Percentiles rank a stretch among this genome's conserved stretches.
phyloP scores from a whole-genome alignment of 2,113 vertebrate genomes.

The Mesocricetus auratus region DNA sequence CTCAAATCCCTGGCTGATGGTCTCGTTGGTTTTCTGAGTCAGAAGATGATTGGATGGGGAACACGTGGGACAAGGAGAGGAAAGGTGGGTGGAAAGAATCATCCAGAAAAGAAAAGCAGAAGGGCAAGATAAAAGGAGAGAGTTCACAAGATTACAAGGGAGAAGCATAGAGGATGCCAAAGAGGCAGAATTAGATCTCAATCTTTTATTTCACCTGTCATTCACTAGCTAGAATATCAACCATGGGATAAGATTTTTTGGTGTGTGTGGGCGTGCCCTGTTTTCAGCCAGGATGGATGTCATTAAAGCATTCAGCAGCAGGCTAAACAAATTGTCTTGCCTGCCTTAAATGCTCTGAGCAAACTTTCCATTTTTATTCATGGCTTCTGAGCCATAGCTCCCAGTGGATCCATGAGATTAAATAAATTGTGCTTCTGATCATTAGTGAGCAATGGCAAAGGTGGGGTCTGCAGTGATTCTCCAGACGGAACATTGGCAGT shows the following conservation, averaged over 20 bases:
- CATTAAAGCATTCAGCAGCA: slow-evolving; percentile 58
- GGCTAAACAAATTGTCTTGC: slow-evolving; percentile 78
- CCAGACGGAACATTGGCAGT: not conserved
- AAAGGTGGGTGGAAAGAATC: not conserved
- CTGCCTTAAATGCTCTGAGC: slow-evolving; percentile 70
- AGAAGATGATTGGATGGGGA: not conserved
- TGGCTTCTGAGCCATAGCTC: slow-evolving; percentile 79
- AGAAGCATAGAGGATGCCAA: not conserved
- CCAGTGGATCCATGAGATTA: slow-evolving; percentile 82
- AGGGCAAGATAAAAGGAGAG: not conserved
- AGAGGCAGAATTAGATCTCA: slow-evolving; percentile 1
- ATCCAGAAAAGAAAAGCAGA: not conserved
- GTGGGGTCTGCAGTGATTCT: not conserved
- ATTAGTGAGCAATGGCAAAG: slow-evolving; percentile 63
- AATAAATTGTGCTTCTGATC: slow-evolving; percentile 83
- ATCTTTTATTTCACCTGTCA: slow-evolving; percentile 11
- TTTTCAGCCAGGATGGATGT: slow-evolving; percentile 17
- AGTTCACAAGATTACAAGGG: not conserved
- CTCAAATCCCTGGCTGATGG: not conserved
- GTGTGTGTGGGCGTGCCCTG: not conserved
- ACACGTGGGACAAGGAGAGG: not conserved
- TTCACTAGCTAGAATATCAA: slow-evolving; percentile 13
- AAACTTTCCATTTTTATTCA: slow-evolving; percentile 82
- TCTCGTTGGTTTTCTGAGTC: not conserved
- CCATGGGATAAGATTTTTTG: not conserved